Evolutionary conservation across 2,113 vertebrate genomes (phyloP).

Genomic region (Nyctibius bracteatus): DNA sequence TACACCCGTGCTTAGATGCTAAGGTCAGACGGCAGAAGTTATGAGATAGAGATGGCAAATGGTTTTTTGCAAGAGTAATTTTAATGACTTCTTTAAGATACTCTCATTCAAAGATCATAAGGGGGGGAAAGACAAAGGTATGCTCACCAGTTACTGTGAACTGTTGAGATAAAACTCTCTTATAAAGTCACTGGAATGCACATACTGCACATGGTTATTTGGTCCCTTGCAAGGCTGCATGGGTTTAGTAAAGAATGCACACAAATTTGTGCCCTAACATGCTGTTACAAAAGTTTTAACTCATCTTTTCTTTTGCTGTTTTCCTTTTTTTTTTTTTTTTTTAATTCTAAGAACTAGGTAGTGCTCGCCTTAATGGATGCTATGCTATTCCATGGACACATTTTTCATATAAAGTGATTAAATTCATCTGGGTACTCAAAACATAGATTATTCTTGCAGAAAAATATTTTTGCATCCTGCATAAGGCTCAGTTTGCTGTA

Average conservation of each 20-base stretch:
- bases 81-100: not conserved
- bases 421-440: not conserved
- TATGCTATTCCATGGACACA: not conserved
- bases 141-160: not conserved
- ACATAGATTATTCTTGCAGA: not conserved
- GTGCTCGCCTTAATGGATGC: accelerated
- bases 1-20: not conserved
- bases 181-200: not conserved
- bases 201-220: not conserved
- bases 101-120: not conserved
- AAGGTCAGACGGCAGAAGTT: not conserved
- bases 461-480: not conserved
- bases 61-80: not conserved
- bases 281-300: not conserved
- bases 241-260: not conserved
- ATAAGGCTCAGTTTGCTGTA: not conserved
- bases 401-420: not conserved
- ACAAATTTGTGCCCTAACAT: not conserved
- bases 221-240: not conserved
- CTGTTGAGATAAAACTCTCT: not conserved
- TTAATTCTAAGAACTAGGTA: not conserved
- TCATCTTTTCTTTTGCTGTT: not conserved
- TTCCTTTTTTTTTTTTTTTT: not conserved
- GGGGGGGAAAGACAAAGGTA: not conserved
- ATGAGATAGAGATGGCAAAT: not conserved